These are phyloP conservation scores for Brevimyrus niger DNA, from an alignment of 2,113 vertebrate species.

Conservation along the genomic window DNA sequence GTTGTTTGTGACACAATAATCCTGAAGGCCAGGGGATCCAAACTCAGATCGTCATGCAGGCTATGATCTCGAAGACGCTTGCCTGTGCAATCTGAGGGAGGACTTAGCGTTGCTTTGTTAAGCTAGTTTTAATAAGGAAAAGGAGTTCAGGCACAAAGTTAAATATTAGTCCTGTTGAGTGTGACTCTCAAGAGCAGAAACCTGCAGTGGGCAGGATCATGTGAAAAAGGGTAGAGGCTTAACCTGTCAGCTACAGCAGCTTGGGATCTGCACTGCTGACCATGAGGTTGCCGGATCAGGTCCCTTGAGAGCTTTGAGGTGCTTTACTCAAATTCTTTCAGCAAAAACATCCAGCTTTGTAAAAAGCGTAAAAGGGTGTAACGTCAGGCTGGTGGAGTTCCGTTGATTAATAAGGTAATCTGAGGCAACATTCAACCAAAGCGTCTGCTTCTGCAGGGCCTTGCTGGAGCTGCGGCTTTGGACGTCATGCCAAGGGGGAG, in stretches of 20 bases:
- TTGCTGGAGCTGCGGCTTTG: not conserved
- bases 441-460: not conserved
- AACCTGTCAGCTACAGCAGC: not conserved
- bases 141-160: slow-evolving; percentile 2
- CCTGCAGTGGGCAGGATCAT: not conserved
- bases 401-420: not conserved
- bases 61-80: not conserved
- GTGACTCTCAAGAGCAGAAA: not conserved
- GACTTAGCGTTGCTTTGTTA: not conserved
- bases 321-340: not conserved
- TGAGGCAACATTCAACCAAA: not conserved
- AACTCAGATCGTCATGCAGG: not conserved
- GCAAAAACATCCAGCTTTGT: not conserved
- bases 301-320: not conserved
- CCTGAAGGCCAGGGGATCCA: not conserved
- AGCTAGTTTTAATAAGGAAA: not conserved
- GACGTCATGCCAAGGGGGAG: not conserved
- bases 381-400: not conserved
- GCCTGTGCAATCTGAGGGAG: not conserved
- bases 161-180: not conserved
- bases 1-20: slow-evolving; percentile 1
- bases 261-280: not conserved
- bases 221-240: not conserved
- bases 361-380: not conserved
- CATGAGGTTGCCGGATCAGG: not conserved